Evolutionary conservation across 1,140 invertebrate species (phyloP), one percentile per base, ranked within the genome.

Genomic region (Pseudomyrmex cubaensis): DNA sequence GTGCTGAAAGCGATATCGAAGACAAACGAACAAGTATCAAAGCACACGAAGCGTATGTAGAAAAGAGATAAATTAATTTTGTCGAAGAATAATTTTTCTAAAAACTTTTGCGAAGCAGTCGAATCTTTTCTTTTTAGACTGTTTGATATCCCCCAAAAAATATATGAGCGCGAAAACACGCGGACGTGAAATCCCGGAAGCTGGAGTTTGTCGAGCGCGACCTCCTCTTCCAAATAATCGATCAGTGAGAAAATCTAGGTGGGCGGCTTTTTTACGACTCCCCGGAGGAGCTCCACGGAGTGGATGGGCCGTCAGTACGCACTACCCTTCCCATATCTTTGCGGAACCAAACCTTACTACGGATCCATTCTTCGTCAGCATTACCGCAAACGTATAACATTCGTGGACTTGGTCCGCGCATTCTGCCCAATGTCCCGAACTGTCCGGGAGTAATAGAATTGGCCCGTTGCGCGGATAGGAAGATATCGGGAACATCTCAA

Each of bases 161-260:
- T 35, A 35, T 35, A 35, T 35, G 35, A 35, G 35, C 35, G 35
- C 35, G 35, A 35, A 35, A 35, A 35, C 35, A 35, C 17, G 56
- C n/a, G 70, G 13, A 54, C 35, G 66, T 20, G 54, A 70, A 72
- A 59, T 57, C 48, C n/a, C 7, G 69, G 44, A 69, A 83, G 52
- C 57, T 44, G 35, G 12, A 48, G 63, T 69, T 82, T 46, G 64
- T 70, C 52, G 73, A 72, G 17, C n/a, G 46, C 35, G 75, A 17
- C 17, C n/a, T 25, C 69, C 69, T 17, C 62, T 46, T 44, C 46
- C 67, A 57, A 76, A 76, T 85, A 83, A 86, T 87, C 85, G 82
- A 87, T 87, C 70, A 82, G 78, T 17, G 70, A 70, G 75, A 77
- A 80, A 89, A 89, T 89, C 75, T 89, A 85, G 82, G 48, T 67